These are phyloP conservation scores for Eudasyphora cyanicolor DNA, from an alignment of 2,888 invertebrate species.

Conservation along the genomic window DNA sequence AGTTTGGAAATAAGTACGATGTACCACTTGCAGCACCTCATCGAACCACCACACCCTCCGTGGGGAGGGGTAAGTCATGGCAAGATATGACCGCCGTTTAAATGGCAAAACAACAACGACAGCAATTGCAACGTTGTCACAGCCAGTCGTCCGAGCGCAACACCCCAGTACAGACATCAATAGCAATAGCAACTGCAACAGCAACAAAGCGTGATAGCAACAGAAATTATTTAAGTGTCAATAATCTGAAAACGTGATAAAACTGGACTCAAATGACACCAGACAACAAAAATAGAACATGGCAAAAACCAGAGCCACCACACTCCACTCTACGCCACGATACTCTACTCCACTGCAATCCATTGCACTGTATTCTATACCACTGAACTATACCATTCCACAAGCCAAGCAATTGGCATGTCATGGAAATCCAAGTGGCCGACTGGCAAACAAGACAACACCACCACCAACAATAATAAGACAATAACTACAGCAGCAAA, in stretches of 20 bases:
- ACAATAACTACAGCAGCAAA: background rate
- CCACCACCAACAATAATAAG: background rate
- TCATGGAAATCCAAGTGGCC: constrained; percentile 1
- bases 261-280: constrained; percentile 62
- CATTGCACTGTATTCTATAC: no score
- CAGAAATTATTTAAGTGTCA: constrained; percentile 60
- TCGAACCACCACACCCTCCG: constrained; percentile 14
- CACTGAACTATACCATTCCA: no score
- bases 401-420: background rate
- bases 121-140: background rate
- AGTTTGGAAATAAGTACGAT: background rate
- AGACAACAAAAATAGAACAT: constrained; percentile 47
- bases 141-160: no score
- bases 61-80: background rate
- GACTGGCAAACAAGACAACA: background rate
- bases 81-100: background rate
- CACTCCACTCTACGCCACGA: no score
- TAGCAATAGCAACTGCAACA: constrained; percentile 12
- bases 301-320: background rate
- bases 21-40: no score
- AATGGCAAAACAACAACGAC: background rate
- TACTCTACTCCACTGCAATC: background rate
- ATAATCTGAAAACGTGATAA: constrained; percentile 64
- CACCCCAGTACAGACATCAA: no score
- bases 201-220: background rate